Base-by-base conservation (phyloP, 2,113 vertebrate species). In the Cinclus mexicanus region DNA sequence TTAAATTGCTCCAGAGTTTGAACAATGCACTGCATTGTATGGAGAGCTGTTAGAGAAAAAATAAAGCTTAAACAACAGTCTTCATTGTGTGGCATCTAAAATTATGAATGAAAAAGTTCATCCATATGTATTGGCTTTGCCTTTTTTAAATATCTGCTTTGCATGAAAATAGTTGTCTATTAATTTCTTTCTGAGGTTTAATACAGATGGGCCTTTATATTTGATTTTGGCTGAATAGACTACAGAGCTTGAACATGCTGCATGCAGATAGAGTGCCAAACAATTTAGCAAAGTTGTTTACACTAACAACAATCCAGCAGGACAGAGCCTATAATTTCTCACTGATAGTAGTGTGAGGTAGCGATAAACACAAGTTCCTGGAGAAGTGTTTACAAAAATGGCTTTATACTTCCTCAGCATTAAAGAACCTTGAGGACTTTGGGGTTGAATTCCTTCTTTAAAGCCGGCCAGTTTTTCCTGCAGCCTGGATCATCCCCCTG, bases 41-140 rank as follows among this genome's bases (percentile, higher is more conserved):
- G 85, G 96, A 91, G 81, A 91, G 57, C 93, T 93, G 87, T 78
- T 95, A 71, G 77, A 25, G 95, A 85, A 96, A 46, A 61, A 89
- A 93, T 70, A 68, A 71, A 89, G 55, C 95, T 80, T 69, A 25
- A 95, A 96, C 97, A 95, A 92, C 83, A 71, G 91, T 28, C 55
- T 70, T 60, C 89, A 86, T 96, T 96, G 72, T 94, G 78, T 37
- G 33, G 50, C 68, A n/a, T 77, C 97, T 94, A 61, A 95, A 93
- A 93, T 92, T 96, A 83, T 97, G 97, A 98, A 97, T 95, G 94
- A 94, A 95, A 84, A 90, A 84, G 89, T 85, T 95, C 89, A 87
- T 94, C 96, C 94, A 50, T 96, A 95, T 95, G 95, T 90, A 90
- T 96, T 85, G 77, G 74, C 41, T 79, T 93, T 93, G 78, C 78